phyloP scores from a whole-genome alignment of 2,113 vertebrate species.

The Kobus ellipsiprymnus region DNA sequence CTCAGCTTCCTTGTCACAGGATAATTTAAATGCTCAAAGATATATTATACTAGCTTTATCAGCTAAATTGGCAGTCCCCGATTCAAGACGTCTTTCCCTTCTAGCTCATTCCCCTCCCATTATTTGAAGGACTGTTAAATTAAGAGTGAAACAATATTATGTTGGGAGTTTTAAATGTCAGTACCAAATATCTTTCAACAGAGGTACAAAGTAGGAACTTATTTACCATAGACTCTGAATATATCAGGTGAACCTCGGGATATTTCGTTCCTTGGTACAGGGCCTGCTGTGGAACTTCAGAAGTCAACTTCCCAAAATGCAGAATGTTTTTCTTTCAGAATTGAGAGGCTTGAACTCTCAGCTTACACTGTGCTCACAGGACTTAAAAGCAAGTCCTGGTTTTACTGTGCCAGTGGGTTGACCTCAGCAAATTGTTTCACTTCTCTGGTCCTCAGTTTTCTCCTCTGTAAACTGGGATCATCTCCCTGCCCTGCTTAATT shows the following conservation, averaged over 20 bases:
- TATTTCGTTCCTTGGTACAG: neutral
- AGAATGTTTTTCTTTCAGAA: neutral
- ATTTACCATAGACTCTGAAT: constrained; percentile 62
- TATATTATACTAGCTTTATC: constrained; percentile 61
- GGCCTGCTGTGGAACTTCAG: neutral
- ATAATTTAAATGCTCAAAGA: constrained; percentile 66
- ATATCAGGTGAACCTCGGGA: neutral
- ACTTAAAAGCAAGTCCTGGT: neutral
- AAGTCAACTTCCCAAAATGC: neutral
- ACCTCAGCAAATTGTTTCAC: neutral
- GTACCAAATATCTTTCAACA: constrained; percentile 57
- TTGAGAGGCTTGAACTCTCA: neutral
- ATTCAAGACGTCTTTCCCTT: constrained; percentile 56
- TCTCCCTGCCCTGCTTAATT: neutral
- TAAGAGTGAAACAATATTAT: constrained; percentile 63
- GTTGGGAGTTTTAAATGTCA: constrained; percentile 58
- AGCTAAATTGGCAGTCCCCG: constrained; percentile 32
- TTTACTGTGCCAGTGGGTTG: neutral
- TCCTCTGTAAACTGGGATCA: neutral
- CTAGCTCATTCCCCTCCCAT: constrained; percentile 16
- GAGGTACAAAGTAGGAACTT: constrained; percentile 52
- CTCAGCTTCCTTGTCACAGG: constrained; percentile 52
- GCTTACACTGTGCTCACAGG: neutral
- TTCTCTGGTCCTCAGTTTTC: neutral
- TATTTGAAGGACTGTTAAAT: constrained; percentile 36